Conservation (phyloP, 2,888 invertebrate genomes). For the Xestia rhomboidea region DNA sequence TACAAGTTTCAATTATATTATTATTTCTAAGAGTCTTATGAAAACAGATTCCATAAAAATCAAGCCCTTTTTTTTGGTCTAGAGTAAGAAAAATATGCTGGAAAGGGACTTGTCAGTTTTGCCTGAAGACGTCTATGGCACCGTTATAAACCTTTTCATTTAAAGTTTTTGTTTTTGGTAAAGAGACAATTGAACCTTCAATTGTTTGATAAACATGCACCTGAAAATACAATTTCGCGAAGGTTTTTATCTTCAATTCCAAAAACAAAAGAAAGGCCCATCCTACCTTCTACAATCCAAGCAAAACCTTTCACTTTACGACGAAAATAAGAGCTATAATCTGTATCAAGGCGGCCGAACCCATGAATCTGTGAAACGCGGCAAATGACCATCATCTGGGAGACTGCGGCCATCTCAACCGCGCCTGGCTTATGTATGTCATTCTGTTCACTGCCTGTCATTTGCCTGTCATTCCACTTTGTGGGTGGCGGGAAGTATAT, state of each 20-base stretch:
- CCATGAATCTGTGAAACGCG: conserved; percentile 72
- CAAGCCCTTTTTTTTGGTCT: neutral
- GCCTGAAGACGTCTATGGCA: neutral
- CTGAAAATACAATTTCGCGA: neutral
- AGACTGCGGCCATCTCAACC: conserved; percentile 50
- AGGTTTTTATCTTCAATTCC: neutral
- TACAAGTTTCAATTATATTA: neutral
- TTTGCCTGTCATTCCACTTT: conserved; percentile 65
- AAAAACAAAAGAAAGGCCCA: conserved; percentile 24
- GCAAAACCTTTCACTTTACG: conserved; percentile 70
- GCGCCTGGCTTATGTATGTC: conserved; percentile 57
- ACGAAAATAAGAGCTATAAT: conserved; percentile 67
- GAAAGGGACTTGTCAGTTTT: neutral
- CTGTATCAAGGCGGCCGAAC: conserved; percentile 55
- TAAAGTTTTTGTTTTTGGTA: neutral
- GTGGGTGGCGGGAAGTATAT: conserved; percentile 69
- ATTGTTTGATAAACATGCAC: too few relatives aligned
- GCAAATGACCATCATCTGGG: conserved; percentile 74
- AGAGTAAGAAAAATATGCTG: neutral
- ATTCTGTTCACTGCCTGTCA: conserved; percentile 61
- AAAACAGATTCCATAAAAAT: neutral
- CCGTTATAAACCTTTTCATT: neutral
- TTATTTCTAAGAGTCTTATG: neutral
- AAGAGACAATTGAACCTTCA: neutral
- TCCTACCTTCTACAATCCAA: conserved; percentile 9